A percentile compares a stretch with the other conserved stretches of the same genome.
phyloP scores from a whole-genome alignment of 2,113 vertebrate genomes.

The Microtus pennsylvanicus region DNA sequence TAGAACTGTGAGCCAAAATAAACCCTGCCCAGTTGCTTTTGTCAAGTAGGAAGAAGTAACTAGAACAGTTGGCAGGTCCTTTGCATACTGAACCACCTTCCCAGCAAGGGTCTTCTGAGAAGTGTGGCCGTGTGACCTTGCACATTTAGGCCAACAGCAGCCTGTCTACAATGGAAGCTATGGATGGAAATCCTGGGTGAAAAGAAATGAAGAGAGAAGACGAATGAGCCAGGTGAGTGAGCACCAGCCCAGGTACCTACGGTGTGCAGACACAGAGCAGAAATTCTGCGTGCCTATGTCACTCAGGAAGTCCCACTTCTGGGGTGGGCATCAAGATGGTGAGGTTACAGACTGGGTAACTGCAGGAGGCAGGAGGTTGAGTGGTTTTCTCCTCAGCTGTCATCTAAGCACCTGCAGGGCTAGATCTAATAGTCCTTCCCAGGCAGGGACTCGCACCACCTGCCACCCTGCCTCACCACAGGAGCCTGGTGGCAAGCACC shows the following conservation, averaged over 20 bases:
- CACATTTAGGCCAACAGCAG: not conserved
- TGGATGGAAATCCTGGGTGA: not conserved
- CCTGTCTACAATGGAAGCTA: not conserved
- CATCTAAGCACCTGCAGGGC: not conserved
- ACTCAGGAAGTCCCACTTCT: conserved; percentile 6
- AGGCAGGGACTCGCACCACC: not conserved
- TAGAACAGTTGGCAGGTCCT: not conserved
- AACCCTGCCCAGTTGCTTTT: not conserved
- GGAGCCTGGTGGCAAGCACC: not conserved
- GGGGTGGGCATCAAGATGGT: not conserved
- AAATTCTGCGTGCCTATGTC: not conserved
- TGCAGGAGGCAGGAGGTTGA: not conserved
- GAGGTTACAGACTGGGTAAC: not conserved
- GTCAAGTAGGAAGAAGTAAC: not conserved
- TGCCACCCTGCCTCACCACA: not conserved
- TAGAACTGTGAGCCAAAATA: not conserved
- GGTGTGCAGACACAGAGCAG: not conserved
- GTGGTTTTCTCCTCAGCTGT: not conserved
- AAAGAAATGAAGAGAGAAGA: not conserved
- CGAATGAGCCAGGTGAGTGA: not conserved
- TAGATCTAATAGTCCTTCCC: not conserved
- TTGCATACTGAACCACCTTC: not conserved
- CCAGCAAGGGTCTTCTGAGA: not conserved
- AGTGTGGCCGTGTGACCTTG: not conserved
- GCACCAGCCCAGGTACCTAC: not conserved